phyloP scores from a whole-genome alignment of 2,888 invertebrate genomes.

The Andrena chrysosceles region DNA sequence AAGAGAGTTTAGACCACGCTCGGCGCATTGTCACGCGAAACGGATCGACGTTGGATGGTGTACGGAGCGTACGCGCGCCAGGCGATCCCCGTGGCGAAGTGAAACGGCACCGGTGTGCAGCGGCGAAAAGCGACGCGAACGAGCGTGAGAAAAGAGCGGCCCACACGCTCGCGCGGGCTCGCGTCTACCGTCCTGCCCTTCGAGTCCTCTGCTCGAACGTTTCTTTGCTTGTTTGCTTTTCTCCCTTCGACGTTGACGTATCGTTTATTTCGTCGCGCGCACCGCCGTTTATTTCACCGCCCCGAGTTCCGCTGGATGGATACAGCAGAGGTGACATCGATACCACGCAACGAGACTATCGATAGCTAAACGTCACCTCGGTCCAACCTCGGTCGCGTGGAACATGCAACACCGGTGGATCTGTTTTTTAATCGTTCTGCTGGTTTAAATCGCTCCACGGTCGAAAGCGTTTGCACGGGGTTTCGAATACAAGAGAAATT shows the following conservation, averaged over 20 bases:
- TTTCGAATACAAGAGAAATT: neutral
- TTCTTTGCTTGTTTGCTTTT: conserved; percentile 20
- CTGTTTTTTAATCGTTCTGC: neutral
- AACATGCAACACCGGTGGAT: conserved; percentile 22
- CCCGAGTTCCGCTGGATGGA: no score
- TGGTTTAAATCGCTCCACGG: neutral
- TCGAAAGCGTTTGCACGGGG: neutral
- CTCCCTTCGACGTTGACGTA: neutral
- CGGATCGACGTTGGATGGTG: conserved; percentile 32
- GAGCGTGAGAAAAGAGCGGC: conserved; percentile 59
- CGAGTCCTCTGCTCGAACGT: neutral
- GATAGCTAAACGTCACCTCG: neutral
- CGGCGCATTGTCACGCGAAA: conserved; percentile 44
- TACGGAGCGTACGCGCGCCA: conserved; percentile 6
- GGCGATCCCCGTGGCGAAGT: conserved; percentile 26
- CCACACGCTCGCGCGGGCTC: conserved; percentile 1
- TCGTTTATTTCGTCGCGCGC: conserved; percentile 20
- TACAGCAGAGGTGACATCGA: neutral
- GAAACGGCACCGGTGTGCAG: conserved; percentile 9
- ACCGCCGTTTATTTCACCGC: conserved; percentile 30
- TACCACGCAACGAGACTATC: neutral
- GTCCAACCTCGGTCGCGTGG: conserved; percentile 18
- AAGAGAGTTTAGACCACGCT: conserved; percentile 65
- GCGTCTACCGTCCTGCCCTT: conserved; percentile 10
- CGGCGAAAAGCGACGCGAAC: conserved; percentile 49